phyloP scores from a whole-genome alignment of 2,888 invertebrate genomes.

The Deilephila porcellus region DNA sequence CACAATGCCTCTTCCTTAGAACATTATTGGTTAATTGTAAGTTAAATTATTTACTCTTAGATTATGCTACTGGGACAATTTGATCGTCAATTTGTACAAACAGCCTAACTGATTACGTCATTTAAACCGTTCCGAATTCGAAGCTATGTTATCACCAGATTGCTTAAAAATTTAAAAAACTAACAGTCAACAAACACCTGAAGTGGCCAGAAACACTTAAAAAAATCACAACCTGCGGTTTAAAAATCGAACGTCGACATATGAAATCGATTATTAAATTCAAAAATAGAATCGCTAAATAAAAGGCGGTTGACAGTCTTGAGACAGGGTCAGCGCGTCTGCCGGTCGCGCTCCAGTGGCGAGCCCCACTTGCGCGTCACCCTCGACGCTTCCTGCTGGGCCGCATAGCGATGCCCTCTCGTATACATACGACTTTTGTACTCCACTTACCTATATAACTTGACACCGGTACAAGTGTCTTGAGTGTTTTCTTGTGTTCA shows the following conservation, averaged over 20 bases:
- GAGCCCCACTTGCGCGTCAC: constrained; percentile 50
- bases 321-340: constrained; percentile 29
- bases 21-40: too few relatives aligned
- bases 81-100: too few relatives aligned
- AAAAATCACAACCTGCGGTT: not conserved
- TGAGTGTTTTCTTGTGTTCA: constrained; percentile 20
- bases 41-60: too few relatives aligned
- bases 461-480: constrained; percentile 37
- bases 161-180: too few relatives aligned
- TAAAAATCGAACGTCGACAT: not conserved
- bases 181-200: not conserved
- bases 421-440: constrained; percentile 34
- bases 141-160: too few relatives aligned
- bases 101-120: too few relatives aligned
- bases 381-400: constrained; percentile 47
- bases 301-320: constrained; percentile 8
- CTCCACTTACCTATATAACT: constrained; percentile 38
- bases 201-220: not conserved
- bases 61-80: too few relatives aligned
- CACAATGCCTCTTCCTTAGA: too few relatives aligned
- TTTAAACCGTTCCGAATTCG: too few relatives aligned
- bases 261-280: not conserved
- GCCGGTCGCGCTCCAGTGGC: constrained; percentile 48
- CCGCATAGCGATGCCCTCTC: constrained; percentile 42
- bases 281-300: not conserved